Evolutionary conservation across 1,140 invertebrate genomes (phyloP).

Genomic region (Plectrocnemia conspersa): DNA sequence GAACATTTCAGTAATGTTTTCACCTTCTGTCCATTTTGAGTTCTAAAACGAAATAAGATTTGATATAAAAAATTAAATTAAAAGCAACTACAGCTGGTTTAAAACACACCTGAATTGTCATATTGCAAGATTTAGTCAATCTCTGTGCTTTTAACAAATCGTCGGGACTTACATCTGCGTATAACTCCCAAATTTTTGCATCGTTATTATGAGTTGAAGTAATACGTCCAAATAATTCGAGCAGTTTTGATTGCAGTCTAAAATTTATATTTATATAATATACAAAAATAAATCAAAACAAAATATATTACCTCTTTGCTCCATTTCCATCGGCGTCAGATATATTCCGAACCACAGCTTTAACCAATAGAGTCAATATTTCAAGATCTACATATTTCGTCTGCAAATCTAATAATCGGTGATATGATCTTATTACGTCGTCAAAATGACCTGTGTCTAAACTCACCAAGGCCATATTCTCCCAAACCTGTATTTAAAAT

Average conservation of each 20-base stretch:
- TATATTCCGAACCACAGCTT: conserved; percentile 63
- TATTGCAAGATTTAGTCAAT: conserved; percentile 58
- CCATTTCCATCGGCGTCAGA: conserved; percentile 55
- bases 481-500: conserved; percentile 65
- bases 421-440: conserved; percentile 78
- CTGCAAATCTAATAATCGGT: conserved; percentile 80
- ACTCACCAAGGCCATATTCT: conserved; percentile 84
- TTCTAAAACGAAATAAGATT: conserved; percentile 43
- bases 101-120: conserved; percentile 51
- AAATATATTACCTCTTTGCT: conserved; percentile 41
- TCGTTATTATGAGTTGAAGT: conserved; percentile 65
- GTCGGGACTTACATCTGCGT: conserved; percentile 65
- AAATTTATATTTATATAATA: conserved; percentile 42
- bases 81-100: neutral
- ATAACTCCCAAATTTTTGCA: conserved; percentile 72
- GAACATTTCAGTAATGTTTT: conserved; percentile 47
- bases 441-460: conserved; percentile 70
- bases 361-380: conserved; percentile 70
- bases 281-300: neutral
- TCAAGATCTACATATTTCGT: conserved; percentile 74
- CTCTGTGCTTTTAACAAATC: conserved; percentile 58
- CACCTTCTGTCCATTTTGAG: conserved; percentile 57
- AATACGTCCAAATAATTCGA: conserved; percentile 78
- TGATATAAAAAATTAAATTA: neutral
- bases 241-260: conserved; percentile 57